Evolutionary conservation across 2,888 invertebrate genomes (phyloP).

Genomic region (Melieria omissa): DNA sequence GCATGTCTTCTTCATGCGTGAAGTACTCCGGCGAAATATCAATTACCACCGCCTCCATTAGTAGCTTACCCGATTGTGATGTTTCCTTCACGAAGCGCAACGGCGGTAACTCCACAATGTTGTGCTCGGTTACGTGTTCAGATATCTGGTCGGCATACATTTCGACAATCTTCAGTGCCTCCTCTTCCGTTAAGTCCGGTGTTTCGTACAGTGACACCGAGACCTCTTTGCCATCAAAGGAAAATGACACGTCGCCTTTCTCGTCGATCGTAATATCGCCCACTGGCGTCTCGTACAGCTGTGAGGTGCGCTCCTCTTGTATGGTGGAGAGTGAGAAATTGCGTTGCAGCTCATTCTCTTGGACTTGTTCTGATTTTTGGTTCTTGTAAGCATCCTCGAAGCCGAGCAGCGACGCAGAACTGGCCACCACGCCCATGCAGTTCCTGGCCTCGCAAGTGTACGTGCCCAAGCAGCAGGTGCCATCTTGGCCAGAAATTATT

Average conservation of each 20-base stretch:
- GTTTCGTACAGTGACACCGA: constrained; percentile 92
- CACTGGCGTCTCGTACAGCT: constrained; percentile 85
- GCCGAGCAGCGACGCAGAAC: constrained; percentile 87
- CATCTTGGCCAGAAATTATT: constrained; percentile 90
- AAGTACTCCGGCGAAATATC: constrained; percentile 90
- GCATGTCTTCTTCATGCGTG: constrained; percentile 80
- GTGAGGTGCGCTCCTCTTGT: constrained; percentile 89
- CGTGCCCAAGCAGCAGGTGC: constrained; percentile 88
- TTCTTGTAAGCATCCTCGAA: constrained; percentile 80
- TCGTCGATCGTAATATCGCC: constrained; percentile 83
- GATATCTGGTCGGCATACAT: constrained; percentile 95
- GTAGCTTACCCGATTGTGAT: constrained; percentile 84
- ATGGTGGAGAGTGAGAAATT: constrained; percentile 90
- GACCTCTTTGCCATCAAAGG: constrained; percentile 91
- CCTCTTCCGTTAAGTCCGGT: constrained; percentile 91
- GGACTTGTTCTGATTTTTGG: constrained; percentile 66
- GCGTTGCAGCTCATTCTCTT: constrained; percentile 70
- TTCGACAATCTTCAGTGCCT: constrained; percentile 90
- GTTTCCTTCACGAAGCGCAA: constrained; percentile 90
- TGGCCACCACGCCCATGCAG: constrained; percentile 90
- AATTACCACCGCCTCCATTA: constrained; percentile 92
- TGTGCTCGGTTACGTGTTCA: constrained; percentile 86
- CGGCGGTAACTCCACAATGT: constrained; percentile 87
- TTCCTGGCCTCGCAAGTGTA: constrained; percentile 92
- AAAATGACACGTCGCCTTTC: constrained; percentile 87